Conservation (phyloP, 2,888 invertebrate genomes). For the Lasioglossum villosulum region DNA sequence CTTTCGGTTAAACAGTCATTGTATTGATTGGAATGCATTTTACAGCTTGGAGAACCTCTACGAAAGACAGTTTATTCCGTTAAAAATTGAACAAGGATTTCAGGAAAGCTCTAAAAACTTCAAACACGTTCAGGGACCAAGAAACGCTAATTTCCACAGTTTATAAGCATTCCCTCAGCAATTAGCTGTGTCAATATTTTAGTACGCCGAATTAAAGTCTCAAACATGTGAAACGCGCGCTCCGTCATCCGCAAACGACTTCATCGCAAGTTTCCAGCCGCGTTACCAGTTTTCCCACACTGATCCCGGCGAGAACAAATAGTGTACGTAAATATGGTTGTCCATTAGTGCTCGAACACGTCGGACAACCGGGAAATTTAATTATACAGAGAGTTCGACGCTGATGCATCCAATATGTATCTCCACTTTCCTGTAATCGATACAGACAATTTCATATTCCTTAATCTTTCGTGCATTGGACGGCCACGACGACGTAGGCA, state of each 20-base stretch:
- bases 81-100: not conserved
- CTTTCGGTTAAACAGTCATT: not conserved
- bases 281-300: constrained; percentile 3
- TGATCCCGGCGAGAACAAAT: not conserved
- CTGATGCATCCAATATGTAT: too few species aligned
- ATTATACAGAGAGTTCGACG: not conserved
- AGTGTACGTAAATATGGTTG: not conserved
- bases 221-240: not conserved
- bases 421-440: too few species aligned
- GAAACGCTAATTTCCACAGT: not conserved
- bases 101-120: not conserved
- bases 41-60: not conserved
- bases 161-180: not conserved
- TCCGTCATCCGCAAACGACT: constrained; percentile 2
- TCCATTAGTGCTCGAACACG: not conserved
- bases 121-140: not conserved
- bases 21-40: not conserved
- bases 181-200: constrained; percentile 10
- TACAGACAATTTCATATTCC: too few species aligned
- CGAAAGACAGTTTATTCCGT: not conserved
- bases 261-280: not conserved
- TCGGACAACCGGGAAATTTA: not conserved
- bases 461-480: too few species aligned
- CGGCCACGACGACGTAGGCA: too few species aligned
- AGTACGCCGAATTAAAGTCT: not conserved